Evolutionary conservation across 2,888 invertebrate genomes (phyloP).

Genomic region (Dysmachus trigonus): DNA sequence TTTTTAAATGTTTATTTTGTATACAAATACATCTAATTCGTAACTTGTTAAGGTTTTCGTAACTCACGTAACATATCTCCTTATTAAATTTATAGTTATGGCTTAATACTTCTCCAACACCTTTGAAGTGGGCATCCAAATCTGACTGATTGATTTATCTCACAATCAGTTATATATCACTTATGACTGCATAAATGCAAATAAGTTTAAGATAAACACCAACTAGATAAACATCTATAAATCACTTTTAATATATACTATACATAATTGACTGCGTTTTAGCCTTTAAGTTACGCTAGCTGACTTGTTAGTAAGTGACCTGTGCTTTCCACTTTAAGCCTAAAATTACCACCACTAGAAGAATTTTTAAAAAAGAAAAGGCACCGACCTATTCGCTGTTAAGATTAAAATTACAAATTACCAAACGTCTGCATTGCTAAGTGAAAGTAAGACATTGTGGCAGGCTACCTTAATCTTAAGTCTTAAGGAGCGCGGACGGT

Average conservation of each 20-base stretch:
- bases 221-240: not conserved
- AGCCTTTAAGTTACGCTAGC: not conserved
- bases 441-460: not conserved
- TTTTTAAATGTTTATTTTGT: no score
- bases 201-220: not conserved
- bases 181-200: not conserved
- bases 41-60: no score
- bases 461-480: not conserved
- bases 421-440: not conserved
- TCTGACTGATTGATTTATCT: not conserved
- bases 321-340: not conserved
- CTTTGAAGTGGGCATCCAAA: no score
- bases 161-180: not conserved
- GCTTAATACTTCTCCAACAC: no score
- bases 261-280: not conserved
- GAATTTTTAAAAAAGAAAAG: not conserved
- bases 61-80: no score
- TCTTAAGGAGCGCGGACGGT: not conserved
- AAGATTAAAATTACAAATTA: not conserved
- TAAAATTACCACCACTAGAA: not conserved
- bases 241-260: not conserved
- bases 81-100: no score
- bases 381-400: not conserved
- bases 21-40: no score
- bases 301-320: not conserved